Evolutionary conservation across 1,140 invertebrate species (phyloP).

Genomic region (Brevipalpus yothersi): DNA sequence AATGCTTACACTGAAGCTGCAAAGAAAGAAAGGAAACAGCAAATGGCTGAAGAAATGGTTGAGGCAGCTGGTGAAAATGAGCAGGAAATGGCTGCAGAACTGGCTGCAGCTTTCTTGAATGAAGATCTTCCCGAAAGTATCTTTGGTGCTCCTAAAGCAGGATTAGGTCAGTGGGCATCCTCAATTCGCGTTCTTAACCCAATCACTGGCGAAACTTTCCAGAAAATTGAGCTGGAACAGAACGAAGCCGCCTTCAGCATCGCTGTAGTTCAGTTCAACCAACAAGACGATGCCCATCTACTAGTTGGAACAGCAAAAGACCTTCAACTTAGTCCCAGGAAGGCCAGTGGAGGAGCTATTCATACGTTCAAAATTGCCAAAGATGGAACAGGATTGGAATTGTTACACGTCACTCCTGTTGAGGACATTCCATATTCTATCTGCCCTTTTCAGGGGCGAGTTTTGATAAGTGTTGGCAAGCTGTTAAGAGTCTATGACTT

Average conservation of each 20-base stretch:
- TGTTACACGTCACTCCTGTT: conserved; percentile 77
- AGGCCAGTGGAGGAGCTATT: conserved; percentile 49
- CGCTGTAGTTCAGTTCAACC: conserved; percentile 40
- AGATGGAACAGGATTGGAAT: conserved; percentile 50
- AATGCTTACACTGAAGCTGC: conserved; percentile 95
- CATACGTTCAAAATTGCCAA: conserved; percentile 54
- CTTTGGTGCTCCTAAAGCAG: conserved; percentile 89
- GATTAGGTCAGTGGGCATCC: conserved; percentile 89
- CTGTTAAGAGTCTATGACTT: conserved; percentile 83
- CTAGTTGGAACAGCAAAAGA: conserved; percentile 75
- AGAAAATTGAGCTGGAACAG: conserved; percentile 61
- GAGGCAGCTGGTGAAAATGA: conserved; percentile 86
- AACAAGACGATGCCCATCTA: conserved; percentile 37
- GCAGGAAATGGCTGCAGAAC: conserved; percentile 75
- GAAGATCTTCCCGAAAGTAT: conserved; percentile 76
- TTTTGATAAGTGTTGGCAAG: conserved; percentile 73
- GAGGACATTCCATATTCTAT: conserved; percentile 78
- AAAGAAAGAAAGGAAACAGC: conserved; percentile 61
- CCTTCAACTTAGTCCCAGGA: conserved; percentile 58
- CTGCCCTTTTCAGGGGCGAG: conserved; percentile 67
- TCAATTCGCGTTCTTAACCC: conserved; percentile 73
- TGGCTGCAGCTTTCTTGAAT: conserved; percentile 83
- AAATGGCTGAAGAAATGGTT: conserved; percentile 71
- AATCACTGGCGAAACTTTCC: conserved; percentile 49
- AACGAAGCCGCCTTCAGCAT: conserved; percentile 80